A percentile compares a stretch with the other conserved stretches of the same genome.
These are phyloP conservation scores for Lineus longissimus DNA, from an alignment of 1,140 invertebrate species.

Conservation along the genomic window DNA sequence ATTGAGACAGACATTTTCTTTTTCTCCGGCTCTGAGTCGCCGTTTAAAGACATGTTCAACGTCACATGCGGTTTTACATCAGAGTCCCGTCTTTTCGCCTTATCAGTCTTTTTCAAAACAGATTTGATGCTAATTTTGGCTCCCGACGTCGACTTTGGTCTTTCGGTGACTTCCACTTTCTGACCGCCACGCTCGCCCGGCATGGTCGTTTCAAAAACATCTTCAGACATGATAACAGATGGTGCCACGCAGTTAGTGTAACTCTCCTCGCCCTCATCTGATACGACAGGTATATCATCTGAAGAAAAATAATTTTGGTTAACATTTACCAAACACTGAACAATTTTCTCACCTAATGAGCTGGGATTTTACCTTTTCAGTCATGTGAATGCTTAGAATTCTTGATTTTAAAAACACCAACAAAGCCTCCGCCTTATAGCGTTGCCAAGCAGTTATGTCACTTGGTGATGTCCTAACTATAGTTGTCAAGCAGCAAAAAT, in stretches of 20 bases:
- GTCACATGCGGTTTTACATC: background rate
- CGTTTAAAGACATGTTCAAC: background rate
- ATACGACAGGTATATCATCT: slow-evolving; percentile 39
- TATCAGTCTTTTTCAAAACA: background rate
- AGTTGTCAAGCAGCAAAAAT: too few species aligned
- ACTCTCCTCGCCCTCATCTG: slow-evolving; percentile 24
- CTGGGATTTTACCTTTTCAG: background rate
- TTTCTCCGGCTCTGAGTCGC: background rate
- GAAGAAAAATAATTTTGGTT: slow-evolving; percentile 16
- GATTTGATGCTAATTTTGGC: background rate
- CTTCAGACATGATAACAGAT: background rate
- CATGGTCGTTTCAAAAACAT: background rate
- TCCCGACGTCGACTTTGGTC: background rate
- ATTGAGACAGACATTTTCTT: background rate
- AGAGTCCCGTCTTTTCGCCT: background rate
- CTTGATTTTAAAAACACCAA: too few species aligned
- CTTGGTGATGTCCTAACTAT: too few species aligned
- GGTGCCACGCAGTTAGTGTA: slow-evolving; percentile 20
- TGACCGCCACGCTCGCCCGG: background rate
- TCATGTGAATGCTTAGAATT: too few species aligned
- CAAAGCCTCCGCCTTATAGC: too few species aligned
- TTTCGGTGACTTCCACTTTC: background rate
- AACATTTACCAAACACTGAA: slow-evolving; percentile 1
- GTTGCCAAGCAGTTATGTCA: too few species aligned
- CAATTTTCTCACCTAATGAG: background rate